Evolutionary conservation across 2,888 invertebrate genomes (phyloP), one percentile per base, ranked within the genome.

Genomic region (Acleris sparsana): DNA sequence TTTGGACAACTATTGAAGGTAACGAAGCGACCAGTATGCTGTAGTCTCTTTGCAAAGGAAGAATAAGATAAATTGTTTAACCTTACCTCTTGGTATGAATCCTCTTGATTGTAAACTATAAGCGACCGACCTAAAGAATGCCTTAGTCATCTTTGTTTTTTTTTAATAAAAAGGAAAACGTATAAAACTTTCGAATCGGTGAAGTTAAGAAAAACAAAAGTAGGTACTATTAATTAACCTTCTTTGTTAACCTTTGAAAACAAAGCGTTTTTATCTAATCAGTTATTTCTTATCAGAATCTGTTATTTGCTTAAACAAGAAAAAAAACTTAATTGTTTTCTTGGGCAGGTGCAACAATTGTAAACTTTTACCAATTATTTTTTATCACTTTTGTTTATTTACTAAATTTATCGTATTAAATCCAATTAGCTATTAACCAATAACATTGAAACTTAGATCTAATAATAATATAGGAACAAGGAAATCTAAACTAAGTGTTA

Each of bases 1-100:
- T 80, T 79, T 82, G 75, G 79, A 83, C 79, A 80, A 82, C 80
- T 82, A 80, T 71, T 79, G 76, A 76, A 82, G 82, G 84, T 88
- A 88, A 79, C 84, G 76, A 79, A 85, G 85, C 84, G 81, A 71
- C 80, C 80, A 78, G 75, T 75, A 72, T 73, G 73, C 84, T 80
- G 82, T 80, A 82, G 83, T 82, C 79, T 81, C 72, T 66, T 66
- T 56, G 57, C 56, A 57, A 66, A 44, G 66, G 18, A 52, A 65
- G 70, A 71, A 67, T 68, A 69, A 71, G 65, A 62, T 74, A 75
- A 74, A 49, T 52, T 33, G 9, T 57, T 59, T 67, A 65, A 66
- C 65, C 64, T 62, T 43, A 53, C 46, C 39, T 60, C 51, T 58
- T 66, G 56, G 60, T n/a, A n/a, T n/a, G n/a, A n/a, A n/a, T n/a